Conservation (phyloP, 2,113 vertebrate species). For the Cavia porcellus region DNA sequence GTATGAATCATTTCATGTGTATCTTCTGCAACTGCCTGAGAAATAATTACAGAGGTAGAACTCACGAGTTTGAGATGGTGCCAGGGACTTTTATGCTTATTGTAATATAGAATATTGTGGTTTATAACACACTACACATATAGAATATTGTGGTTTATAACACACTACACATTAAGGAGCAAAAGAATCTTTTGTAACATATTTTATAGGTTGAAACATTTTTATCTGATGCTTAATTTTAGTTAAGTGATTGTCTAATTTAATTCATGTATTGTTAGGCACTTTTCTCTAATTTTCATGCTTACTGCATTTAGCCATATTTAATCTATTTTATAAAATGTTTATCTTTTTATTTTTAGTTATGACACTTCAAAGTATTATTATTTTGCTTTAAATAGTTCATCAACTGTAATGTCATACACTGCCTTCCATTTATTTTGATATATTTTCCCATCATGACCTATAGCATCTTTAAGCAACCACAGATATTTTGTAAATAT, state of each 20-base stretch:
- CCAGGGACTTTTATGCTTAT: neutral
- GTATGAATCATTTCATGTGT: too few species aligned
- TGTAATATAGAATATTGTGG: neutral
- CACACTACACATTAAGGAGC: neutral
- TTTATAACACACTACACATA: neutral
- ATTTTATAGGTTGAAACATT: neutral
- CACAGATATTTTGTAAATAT: neutral
- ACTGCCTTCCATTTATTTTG: neutral
- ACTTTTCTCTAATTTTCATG: neutral
- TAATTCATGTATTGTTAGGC: neutral
- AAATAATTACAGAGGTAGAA: neutral
- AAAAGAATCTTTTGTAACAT: neutral
- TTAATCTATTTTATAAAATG: neutral
- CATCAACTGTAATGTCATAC: neutral
- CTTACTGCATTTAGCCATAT: neutral
- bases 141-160: neutral
- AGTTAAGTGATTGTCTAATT: neutral
- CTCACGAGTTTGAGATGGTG: neutral
- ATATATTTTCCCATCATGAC: neutral
- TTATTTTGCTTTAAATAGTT: neutral
- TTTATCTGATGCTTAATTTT: neutral
- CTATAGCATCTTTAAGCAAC: neutral
- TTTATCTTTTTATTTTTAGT: neutral
- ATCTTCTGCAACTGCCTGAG: neutral
- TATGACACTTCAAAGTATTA: neutral